A percentile compares a stretch with the other conserved stretches of the same genome.
These are phyloP conservation scores for Melipona bicolor DNA, from an alignment of 2,888 invertebrate genomes.

Conservation along the genomic window DNA sequence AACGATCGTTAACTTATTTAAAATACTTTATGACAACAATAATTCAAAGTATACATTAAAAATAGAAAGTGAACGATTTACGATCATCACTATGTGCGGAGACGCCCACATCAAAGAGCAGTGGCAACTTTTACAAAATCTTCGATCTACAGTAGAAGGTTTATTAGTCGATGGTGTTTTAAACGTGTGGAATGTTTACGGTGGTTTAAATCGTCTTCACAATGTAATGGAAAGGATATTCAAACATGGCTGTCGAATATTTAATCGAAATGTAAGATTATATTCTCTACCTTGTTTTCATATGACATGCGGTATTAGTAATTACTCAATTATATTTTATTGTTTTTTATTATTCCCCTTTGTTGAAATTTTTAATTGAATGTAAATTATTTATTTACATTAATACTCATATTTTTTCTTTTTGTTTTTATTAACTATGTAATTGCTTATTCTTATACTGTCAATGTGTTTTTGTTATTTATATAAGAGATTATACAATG, in stretches of 20 bases:
- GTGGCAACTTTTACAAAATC: slow-evolving; percentile 85
- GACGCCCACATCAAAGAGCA: slow-evolving; percentile 78
- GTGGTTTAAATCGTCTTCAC: slow-evolving; percentile 86
- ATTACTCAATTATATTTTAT: slow-evolving; percentile 2
- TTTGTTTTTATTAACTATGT: slow-evolving; percentile 9
- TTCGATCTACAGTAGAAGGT: slow-evolving; percentile 86
- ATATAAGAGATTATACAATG: not conserved
- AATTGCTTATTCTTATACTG: not conserved
- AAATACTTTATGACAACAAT: slow-evolving; percentile 13
- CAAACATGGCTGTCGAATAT: slow-evolving; percentile 85
- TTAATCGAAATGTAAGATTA: slow-evolving; percentile 81
- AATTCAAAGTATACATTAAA: slow-evolving; percentile 9
- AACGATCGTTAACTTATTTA: slow-evolving; percentile 5
- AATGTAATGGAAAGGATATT: slow-evolving; percentile 86
- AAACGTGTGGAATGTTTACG: slow-evolving; percentile 87
- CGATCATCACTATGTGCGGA: slow-evolving; percentile 67
- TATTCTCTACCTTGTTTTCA: not conserved
- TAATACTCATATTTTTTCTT: not conserved
- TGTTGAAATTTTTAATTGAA: slow-evolving; percentile 2
- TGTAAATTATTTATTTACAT: slow-evolving; percentile 10
- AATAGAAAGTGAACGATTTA: slow-evolving; percentile 25
- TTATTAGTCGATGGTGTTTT: slow-evolving; percentile 86
- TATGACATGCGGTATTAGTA: not conserved
- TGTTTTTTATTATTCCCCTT: not conserved
- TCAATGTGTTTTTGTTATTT: slow-evolving; percentile 5